Percentiles rank a stretch among this genome's conserved stretches.
Evolutionary conservation across 2,797 vertebrate genomes (phyloP).

Genomic region (Lutjanus argentimaculatus): DNA sequence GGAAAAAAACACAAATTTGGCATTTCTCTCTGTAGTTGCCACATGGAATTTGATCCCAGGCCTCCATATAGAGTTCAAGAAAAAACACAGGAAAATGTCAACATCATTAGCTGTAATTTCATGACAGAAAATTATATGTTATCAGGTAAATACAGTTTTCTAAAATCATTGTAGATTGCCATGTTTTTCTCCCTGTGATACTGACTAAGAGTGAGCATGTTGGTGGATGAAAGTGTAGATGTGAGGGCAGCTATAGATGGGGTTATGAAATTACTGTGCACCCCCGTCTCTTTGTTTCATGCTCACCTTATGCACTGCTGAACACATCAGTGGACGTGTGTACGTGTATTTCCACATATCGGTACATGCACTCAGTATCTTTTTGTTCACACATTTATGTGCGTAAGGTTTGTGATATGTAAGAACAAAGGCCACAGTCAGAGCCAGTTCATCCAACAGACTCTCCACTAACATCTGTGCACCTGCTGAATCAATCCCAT

Average conservation of each 20-base stretch:
- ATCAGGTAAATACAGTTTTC: background rate
- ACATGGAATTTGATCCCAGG: background rate
- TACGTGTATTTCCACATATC: conserved; percentile 7
- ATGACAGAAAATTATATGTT: background rate
- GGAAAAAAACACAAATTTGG: background rate
- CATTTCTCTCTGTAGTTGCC: background rate
- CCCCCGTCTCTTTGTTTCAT: conserved; percentile 38
- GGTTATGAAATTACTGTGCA: conserved; percentile 40
- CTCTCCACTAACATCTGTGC: conserved; percentile 5
- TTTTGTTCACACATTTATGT: conserved; percentile 28
- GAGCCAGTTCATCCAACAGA: conserved; percentile 14
- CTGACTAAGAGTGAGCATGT: background rate
- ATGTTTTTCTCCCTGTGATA: background rate
- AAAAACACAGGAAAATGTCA: background rate
- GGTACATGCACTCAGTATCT: conserved; percentile 2
- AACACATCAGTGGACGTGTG: conserved; percentile 25
- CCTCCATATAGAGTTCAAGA: background rate
- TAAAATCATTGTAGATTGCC: background rate
- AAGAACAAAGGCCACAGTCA: conserved; percentile 60
- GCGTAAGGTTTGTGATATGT: conserved; percentile 40
- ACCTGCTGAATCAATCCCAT: conserved; percentile 14
- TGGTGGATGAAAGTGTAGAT: conserved; percentile 52
- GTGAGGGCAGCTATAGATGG: conserved; percentile 24
- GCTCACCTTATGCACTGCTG: conserved; percentile 27
- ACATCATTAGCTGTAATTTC: background rate